Conservation (phyloP, 1,140 invertebrate species). For the Protaetia brevitarsis region DNA sequence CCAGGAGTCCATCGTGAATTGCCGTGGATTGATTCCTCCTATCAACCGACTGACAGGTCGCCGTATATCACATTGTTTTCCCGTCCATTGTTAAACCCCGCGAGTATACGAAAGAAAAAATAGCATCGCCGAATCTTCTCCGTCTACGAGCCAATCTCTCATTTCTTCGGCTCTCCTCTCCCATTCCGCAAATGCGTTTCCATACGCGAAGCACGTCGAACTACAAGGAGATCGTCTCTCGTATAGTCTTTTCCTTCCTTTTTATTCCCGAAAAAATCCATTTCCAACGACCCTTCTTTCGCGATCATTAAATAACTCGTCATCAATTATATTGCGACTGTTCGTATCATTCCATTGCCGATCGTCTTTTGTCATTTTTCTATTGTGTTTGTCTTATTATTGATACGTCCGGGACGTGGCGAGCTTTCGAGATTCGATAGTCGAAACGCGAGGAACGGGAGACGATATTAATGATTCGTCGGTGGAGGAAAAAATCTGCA, state of each 20-base stretch:
- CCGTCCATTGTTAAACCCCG: background rate
- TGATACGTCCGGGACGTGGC: background rate
- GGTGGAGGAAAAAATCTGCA: background rate
- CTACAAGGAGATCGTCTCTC: background rate
- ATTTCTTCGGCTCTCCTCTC: background rate
- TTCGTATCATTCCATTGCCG: background rate
- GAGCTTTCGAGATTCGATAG: background rate
- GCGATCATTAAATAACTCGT: slow-evolving; percentile 12
- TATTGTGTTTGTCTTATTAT: background rate
- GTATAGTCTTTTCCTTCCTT: background rate
- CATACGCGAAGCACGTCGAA: background rate
- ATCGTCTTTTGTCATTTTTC: slow-evolving; percentile 16
- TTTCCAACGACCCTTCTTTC: background rate
- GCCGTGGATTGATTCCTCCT: slow-evolving; percentile 9
- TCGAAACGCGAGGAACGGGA: background rate
- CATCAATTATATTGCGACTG: slow-evolving; percentile 5
- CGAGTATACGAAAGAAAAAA: background rate
- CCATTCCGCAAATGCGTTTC: background rate
- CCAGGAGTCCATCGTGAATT: background rate
- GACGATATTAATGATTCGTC: background rate
- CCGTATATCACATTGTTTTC: slow-evolving; percentile 14
- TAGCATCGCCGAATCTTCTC: background rate
- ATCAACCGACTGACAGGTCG: slow-evolving; percentile 5
- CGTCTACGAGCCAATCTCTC: background rate
- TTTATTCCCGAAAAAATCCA: background rate